Conservation (phyloP, 2,797 vertebrate species). For the Lepilemur septentrionalis region DNA sequence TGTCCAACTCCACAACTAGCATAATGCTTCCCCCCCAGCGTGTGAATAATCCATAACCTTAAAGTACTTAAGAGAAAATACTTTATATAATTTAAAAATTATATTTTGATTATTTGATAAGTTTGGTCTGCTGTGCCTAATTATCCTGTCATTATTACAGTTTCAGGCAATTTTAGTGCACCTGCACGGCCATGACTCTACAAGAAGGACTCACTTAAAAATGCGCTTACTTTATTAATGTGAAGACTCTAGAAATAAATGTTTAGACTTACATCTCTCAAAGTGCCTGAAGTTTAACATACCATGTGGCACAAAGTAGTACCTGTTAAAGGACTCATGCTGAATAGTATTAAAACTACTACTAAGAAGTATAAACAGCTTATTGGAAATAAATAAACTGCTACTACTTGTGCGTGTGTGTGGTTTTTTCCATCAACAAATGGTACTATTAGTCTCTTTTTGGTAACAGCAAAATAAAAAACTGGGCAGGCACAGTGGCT, state of each 20-base stretch:
- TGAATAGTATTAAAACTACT: background rate
- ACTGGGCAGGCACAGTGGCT: background rate
- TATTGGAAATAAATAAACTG: no score
- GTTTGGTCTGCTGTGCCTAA: background rate
- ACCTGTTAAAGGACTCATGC: background rate
- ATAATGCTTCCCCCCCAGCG: background rate
- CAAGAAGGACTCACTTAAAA: background rate
- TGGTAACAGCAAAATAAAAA: background rate
- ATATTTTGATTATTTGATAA: background rate
- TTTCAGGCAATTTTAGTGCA: background rate
- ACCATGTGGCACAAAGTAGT: background rate
- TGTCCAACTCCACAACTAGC: background rate
- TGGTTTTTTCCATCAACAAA: background rate
- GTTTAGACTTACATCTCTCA: background rate
- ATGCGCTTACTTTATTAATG: background rate
- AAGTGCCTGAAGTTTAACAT: background rate
- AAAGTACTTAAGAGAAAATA: background rate
- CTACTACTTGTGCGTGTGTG: background rate
- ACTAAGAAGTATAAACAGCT: background rate
- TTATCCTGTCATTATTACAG: background rate
- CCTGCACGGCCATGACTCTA: background rate
- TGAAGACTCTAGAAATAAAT: background rate
- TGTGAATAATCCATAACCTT: background rate
- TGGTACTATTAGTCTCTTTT: background rate
- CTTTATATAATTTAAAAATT: background rate